Conservation (phyloP, 2,797 vertebrate species). For the Anabas testudineus region DNA sequence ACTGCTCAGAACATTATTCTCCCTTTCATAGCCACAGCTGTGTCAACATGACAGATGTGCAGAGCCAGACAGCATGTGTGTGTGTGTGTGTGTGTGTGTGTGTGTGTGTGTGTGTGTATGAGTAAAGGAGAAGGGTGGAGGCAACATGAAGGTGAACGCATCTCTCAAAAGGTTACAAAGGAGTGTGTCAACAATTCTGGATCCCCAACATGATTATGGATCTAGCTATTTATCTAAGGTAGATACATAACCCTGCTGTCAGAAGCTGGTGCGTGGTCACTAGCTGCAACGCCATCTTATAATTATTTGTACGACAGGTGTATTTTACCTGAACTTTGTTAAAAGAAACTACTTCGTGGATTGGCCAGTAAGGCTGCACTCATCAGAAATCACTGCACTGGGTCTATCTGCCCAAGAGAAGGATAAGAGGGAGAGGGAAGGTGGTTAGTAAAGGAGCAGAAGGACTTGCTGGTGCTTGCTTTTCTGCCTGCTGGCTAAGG, state of each 20-base stretch:
- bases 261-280: slow-evolving; percentile 17
- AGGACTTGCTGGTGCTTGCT: slow-evolving; percentile 43
- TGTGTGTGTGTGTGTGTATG: slow-evolving; percentile 27
- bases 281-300: slow-evolving; percentile 16
- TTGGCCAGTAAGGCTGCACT: slow-evolving; percentile 37
- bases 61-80: slow-evolving; percentile 63
- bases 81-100: slow-evolving; percentile 1
- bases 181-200: slow-evolving; percentile 33
- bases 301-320: slow-evolving; percentile 48
- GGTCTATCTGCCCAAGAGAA: slow-evolving; percentile 30
- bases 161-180: slow-evolving; percentile 51
- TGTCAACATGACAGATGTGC: slow-evolving; percentile 85
- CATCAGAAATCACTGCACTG: slow-evolving; percentile 45
- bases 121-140: slow-evolving; percentile 23
- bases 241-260: slow-evolving; percentile 3
- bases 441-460: slow-evolving; percentile 30
- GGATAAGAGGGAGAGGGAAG: slow-evolving; percentile 28
- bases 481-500: slow-evolving; percentile 45
- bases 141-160: slow-evolving; percentile 47
- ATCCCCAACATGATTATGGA: slow-evolving; percentile 24
- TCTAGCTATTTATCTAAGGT: slow-evolving; percentile 45
- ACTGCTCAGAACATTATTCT: slow-evolving; percentile 77
- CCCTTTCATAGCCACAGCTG: slow-evolving; percentile 86
- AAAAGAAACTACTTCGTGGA: slow-evolving; percentile 41
- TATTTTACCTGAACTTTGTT: slow-evolving; percentile 55